Evolutionary conservation across 2,797 vertebrate species (phyloP), one percentile per base, ranked within the genome.

Genomic region (Gouania willdenowi): DNA sequence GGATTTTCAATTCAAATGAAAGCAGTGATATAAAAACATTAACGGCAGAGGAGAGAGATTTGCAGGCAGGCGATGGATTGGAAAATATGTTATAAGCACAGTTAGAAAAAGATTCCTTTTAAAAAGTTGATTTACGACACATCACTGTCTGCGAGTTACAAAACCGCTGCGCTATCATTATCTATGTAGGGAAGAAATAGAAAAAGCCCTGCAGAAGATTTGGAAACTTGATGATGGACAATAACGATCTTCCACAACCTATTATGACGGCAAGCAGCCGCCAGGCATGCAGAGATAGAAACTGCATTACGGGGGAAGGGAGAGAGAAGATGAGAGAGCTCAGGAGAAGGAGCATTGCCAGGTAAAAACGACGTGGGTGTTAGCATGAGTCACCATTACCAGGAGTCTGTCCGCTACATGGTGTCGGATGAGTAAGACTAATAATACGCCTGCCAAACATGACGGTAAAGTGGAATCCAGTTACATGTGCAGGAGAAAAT

Each of bases 371-470:
- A 8, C 29, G 61, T 54, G 54, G 63, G 45, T 48, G 62, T 61
- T 65, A 26, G 14, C 19, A n/a, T 80, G 79, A 84, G 71, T 84
- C 75, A 84, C 28, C 29, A 31, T 66, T 57, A 71, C 56, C 12
- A 40, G 48, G 59, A 61, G 29, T 27, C 9, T 56, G 66, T 73
- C 63, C 59, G 36, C 40, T 57, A 55, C 41, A 64, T 51, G 7
- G 28, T 25, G 59, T 53, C 17, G 42, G 45, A 36, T 66, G 65
- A 77, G 46, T 48, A 72, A 69, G 54, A 57, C 49, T 62, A 54
- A 74, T 58, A 67, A 69, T 42, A 71, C 51, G 58, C 32, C 57
- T 42, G 46, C 52, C 47, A 26, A 62, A 39, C 30, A 54, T 21
- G 39, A 23, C 42, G 48, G 46, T 48, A 66, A n/a, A 52, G 17